Evolutionary conservation across 2,888 invertebrate genomes (phyloP).

Genomic region (Cacoxenus indagator): DNA sequence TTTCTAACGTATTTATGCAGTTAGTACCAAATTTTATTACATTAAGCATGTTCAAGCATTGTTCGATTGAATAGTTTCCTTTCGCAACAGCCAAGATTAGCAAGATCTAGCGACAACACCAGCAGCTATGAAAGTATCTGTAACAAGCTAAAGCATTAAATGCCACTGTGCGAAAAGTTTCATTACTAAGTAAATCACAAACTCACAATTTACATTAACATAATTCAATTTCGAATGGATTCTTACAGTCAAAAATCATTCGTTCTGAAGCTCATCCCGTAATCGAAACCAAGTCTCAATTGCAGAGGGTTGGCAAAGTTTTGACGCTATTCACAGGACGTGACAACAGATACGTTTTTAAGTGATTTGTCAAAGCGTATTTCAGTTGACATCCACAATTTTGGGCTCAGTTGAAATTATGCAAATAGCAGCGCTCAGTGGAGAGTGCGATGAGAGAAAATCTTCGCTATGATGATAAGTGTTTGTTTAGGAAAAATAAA

Average conservation of each 20-base stretch:
- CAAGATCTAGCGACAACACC: not conserved
- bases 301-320: not conserved
- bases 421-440: not conserved
- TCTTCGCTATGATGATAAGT: too few species aligned
- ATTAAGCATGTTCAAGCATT: not conserved
- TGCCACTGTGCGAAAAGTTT: not conserved
- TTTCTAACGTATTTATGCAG: slow-evolving; percentile 5
- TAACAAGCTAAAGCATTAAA: not conserved
- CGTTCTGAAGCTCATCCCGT: slow-evolving; percentile 3
- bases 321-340: not conserved
- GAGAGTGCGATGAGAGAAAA: too few species aligned
- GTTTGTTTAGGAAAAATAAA: too few species aligned
- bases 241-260: not conserved
- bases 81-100: too few species aligned
- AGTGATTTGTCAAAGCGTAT: not conserved
- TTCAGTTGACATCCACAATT: not conserved
- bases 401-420: not conserved
- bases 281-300: slow-evolving; percentile 7
- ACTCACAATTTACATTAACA: slow-evolving; percentile 4
- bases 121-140: not conserved
- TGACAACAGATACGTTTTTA: not conserved
- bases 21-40: not conserved
- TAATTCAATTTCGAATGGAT: slow-evolving; percentile 3
- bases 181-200: not conserved
- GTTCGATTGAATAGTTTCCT: not conserved